These are phyloP conservation scores for Cichladusa arquata DNA, from an alignment of 2,113 vertebrate genomes.

Conservation along the genomic window DNA sequence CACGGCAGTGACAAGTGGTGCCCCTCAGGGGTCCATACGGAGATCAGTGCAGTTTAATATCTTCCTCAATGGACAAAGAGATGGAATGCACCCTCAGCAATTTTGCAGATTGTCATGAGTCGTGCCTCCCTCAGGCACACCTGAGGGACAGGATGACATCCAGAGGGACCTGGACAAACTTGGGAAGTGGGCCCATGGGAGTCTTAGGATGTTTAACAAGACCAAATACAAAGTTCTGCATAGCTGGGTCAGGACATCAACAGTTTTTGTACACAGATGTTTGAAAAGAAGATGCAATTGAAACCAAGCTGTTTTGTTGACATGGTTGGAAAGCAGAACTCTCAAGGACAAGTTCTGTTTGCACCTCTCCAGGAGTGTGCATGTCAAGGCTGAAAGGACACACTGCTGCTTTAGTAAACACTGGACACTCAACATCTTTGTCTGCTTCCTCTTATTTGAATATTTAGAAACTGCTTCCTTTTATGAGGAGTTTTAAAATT, in stretches of 20 bases:
- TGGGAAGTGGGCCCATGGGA: not conserved
- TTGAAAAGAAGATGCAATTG: not conserved
- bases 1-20: not conserved
- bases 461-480: not conserved
- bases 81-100: not conserved
- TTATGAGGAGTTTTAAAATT: not conserved
- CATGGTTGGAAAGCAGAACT: not conserved
- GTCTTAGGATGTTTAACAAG: not conserved
- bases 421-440: not conserved
- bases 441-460: not conserved
- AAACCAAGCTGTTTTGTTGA: not conserved
- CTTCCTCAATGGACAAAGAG: not conserved
- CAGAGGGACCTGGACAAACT: not conserved
- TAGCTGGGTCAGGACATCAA: not conserved
- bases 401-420: not conserved
- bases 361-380: rapidly evolving
- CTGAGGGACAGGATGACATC: not conserved
- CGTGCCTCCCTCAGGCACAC: not conserved
- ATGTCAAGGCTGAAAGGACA: not conserved
- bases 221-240: not conserved
- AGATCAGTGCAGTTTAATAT: not conserved
- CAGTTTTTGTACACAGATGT: not conserved
- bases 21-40: not conserved
- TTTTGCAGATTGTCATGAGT: not conserved
- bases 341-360: not conserved